phyloP scores from a whole-genome alignment of 2,888 invertebrate genomes.

The Deroplatys truncata region DNA sequence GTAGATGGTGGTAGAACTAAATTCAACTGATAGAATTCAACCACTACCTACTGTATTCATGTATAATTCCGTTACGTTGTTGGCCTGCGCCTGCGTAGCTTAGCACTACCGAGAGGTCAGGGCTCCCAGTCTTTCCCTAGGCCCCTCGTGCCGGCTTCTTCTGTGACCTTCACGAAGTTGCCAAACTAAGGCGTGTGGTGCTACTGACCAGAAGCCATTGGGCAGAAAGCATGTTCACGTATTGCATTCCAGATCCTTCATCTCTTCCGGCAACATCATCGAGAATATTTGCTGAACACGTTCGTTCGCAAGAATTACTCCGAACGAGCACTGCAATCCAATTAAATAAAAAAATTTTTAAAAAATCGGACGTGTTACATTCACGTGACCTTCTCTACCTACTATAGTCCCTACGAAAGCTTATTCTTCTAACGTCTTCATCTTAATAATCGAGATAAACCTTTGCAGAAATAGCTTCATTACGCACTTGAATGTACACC shows the following conservation, averaged over 20 bases:
- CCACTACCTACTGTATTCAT: background rate
- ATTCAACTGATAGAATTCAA: background rate
- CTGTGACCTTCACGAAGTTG: slow-evolving; percentile 7
- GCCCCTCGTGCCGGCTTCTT: background rate
- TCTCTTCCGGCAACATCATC: background rate
- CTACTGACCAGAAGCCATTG: background rate
- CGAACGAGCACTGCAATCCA: no score
- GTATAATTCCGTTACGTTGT: background rate
- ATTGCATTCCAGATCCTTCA: background rate
- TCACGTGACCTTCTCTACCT: no score
- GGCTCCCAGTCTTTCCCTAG: background rate
- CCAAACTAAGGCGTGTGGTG: slow-evolving; percentile 5
- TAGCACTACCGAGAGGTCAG: background rate
- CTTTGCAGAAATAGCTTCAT: no score
- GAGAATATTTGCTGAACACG: no score
- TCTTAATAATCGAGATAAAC: no score
- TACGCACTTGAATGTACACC: no score
- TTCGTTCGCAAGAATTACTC: no score
- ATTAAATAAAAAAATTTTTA: no score
- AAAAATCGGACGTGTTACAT: no score
- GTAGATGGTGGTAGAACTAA: background rate
- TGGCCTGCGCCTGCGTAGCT: background rate
- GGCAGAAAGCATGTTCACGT: background rate
- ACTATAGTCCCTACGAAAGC: no score
- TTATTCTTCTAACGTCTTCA: no score